A percentile compares a stretch with the other conserved stretches of the same genome.
These are phyloP conservation scores for Phataginus tetradactyla DNA, from an alignment of 2,797 vertebrate genomes.

Conservation along the genomic window DNA sequence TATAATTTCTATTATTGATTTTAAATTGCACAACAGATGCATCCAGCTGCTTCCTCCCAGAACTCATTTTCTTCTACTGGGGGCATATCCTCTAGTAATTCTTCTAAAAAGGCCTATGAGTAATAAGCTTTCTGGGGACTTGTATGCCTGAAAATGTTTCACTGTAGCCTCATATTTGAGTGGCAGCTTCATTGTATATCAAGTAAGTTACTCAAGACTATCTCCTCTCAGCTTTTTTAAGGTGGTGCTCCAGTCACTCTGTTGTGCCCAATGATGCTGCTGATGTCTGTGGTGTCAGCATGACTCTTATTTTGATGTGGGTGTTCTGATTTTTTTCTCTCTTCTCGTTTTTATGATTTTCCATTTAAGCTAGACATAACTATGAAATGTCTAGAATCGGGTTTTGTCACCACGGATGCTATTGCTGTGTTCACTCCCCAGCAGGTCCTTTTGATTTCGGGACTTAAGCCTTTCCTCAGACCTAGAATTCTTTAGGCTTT, in stretches of 20 bases:
- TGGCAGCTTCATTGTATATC: background rate
- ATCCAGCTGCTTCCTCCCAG: background rate
- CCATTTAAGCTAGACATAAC: background rate
- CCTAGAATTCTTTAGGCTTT: background rate
- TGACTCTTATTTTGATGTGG: background rate
- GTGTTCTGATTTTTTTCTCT: background rate
- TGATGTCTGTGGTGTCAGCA: background rate
- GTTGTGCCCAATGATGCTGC: background rate
- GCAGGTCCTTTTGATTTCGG: background rate
- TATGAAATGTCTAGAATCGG: background rate
- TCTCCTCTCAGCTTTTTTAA: background rate
- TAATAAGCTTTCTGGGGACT: background rate
- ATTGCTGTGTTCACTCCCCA: background rate
- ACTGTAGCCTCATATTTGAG: background rate
- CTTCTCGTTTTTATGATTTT: background rate
- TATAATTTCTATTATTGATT: constrained; percentile 15
- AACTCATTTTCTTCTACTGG: constrained; percentile 36
- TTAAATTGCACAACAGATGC: constrained; percentile 2
- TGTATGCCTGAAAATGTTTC: background rate
- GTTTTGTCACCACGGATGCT: background rate
- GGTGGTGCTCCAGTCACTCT: background rate
- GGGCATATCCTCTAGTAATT: background rate
- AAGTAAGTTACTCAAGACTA: background rate
- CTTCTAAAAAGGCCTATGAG: background rate
- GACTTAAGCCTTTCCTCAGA: background rate